phyloP scores from a whole-genome alignment of 2,888 invertebrate species.

The Drosophila nr. perissopoda region DNA sequence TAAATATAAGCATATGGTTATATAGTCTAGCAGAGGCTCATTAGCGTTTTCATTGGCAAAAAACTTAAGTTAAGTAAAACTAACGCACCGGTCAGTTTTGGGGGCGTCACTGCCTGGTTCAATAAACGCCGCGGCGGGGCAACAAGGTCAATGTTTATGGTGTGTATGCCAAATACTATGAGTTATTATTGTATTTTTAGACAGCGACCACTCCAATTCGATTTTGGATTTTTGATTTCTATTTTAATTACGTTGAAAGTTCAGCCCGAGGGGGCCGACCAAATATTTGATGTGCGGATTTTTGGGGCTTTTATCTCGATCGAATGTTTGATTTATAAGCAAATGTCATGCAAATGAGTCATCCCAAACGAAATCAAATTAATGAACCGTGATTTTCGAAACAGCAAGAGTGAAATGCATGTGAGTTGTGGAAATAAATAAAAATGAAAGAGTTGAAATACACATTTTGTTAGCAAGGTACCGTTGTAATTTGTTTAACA shows the following conservation, averaged over 20 bases:
- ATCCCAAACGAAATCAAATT: constrained; percentile 26
- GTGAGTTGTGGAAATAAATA: constrained; percentile 13
- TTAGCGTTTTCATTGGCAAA: constrained; percentile 37
- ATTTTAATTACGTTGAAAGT: constrained; percentile 71
- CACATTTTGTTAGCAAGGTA: background rate
- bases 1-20: constrained; percentile 13
- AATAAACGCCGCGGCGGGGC: constrained; percentile 65
- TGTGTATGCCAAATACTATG: constrained; percentile 22
- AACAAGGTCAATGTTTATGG: constrained; percentile 69
- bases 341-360: constrained; percentile 77
- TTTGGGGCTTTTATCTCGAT: constrained; percentile 37
- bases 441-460: background rate
- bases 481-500: background rate
- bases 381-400: constrained; percentile 25
- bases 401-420: constrained; percentile 27
- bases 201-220: constrained; percentile 7
- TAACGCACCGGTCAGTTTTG: constrained; percentile 13
- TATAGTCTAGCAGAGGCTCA: constrained; percentile 23
- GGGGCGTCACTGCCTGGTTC: constrained; percentile 61
- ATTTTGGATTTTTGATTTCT: constrained; percentile 42
- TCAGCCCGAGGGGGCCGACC: constrained; percentile 30
- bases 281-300: constrained; percentile 2
- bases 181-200: constrained; percentile 24
- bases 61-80: background rate
- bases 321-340: constrained; percentile 44